These are phyloP conservation scores for Picathartes gymnocephalus DNA, from an alignment of 2,113 vertebrate species.

Conservation along the genomic window DNA sequence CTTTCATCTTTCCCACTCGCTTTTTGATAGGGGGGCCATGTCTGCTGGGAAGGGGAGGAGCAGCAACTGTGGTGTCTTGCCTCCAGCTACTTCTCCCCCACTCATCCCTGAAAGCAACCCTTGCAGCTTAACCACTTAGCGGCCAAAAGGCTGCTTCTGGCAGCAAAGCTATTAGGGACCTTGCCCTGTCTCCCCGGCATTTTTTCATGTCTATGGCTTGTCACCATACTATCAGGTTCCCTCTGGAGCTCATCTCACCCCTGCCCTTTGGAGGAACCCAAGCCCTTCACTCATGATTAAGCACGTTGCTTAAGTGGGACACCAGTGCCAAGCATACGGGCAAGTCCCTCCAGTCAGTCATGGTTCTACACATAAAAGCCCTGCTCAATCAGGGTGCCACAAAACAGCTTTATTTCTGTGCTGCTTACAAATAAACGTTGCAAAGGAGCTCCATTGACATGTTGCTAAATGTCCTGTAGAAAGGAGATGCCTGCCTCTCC, in stretches of 20 bases:
- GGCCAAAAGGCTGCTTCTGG: not conserved
- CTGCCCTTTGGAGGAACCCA: not conserved
- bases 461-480: not conserved
- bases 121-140: not conserved
- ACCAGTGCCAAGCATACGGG: not conserved
- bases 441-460: not conserved
- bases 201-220: not conserved
- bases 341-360: not conserved
- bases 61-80: not conserved
- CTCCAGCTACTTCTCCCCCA: not conserved
- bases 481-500: not conserved
- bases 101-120: not conserved
- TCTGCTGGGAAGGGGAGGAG: not conserved
- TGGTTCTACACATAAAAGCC: not conserved
- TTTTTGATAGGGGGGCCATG: not conserved
- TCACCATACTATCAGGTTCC: not conserved
- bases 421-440: not conserved
- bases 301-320: not conserved
- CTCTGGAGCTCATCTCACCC: not conserved
- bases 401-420: not conserved
- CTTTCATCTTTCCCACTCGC: constrained; percentile 19
- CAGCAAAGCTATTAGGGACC: not conserved
- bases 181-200: not conserved
- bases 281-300: not conserved
- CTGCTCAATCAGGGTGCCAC: not conserved